These are phyloP conservation scores for Tolmerus cingulatus DNA, from an alignment of 2,888 invertebrate species.

Conservation along the genomic window DNA sequence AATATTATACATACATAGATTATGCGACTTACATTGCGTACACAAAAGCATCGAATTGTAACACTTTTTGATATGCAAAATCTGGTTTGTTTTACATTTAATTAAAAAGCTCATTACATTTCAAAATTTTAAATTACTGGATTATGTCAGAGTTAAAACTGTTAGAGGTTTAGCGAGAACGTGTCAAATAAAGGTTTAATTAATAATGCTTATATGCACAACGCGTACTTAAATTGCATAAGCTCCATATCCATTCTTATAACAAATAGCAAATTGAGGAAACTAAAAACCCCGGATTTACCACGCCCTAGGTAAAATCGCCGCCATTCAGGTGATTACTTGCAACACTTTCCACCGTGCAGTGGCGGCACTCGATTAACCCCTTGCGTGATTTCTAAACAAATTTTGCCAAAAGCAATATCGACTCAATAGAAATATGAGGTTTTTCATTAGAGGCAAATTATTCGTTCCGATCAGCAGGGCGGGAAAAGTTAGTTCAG, in stretches of 20 bases:
- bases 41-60: too few species aligned
- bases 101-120: too few species aligned
- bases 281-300: background rate
- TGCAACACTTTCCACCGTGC: background rate
- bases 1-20: too few species aligned
- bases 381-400: background rate
- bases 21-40: too few species aligned
- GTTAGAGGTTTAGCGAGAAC: too few species aligned
- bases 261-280: background rate
- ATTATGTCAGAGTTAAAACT: too few species aligned
- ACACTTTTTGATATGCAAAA: too few species aligned
- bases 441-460: background rate
- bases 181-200: too few species aligned
- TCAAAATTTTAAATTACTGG: too few species aligned
- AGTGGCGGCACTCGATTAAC: background rate
- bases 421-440: background rate
- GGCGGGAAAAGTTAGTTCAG: background rate
- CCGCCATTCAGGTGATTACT: background rate
- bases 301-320: background rate
- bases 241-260: background rate
- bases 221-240: too few species aligned
- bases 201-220: too few species aligned
- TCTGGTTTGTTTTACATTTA: too few species aligned
- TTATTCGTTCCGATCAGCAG: background rate
- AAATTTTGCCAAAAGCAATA: background rate